A percentile compares a stretch with the other conserved stretches of the same genome.
Conservation (phyloP, 2,797 vertebrate genomes). For the Lepidocolaptes lacrymiger region DNA sequence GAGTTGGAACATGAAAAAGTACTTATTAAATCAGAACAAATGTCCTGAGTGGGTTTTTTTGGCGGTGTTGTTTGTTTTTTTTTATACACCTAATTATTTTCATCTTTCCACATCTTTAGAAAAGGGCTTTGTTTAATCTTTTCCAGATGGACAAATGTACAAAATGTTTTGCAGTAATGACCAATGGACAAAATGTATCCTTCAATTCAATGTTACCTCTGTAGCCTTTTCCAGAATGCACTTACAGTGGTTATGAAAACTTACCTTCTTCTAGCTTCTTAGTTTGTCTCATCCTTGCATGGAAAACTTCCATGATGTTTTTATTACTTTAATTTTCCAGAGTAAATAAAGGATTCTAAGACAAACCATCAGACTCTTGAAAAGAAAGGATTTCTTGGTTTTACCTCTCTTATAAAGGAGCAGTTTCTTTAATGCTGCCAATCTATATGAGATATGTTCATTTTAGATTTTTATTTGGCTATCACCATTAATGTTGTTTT, state of each 20-base stretch:
- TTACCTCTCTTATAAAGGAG: neutral
- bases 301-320: neutral
- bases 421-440: neutral
- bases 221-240: neutral
- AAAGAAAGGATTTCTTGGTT: neutral
- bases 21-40: neutral
- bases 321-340: neutral
- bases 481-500: neutral
- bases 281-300: neutral
- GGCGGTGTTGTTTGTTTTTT: neutral
- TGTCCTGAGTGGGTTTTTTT: neutral
- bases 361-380: neutral
- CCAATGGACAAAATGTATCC: neutral
- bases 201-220: neutral
- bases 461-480: constrained; percentile 1
- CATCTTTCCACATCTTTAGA: neutral
- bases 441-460: neutral
- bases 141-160: neutral
- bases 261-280: neutral
- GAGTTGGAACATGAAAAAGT: neutral
- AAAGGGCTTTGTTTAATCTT: neutral
- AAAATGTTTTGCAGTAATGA: neutral
- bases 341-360: neutral
- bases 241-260: neutral
- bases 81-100: neutral